Evolutionary conservation across 2,888 invertebrate species (phyloP).

Genomic region (Tortrix viridana): DNA sequence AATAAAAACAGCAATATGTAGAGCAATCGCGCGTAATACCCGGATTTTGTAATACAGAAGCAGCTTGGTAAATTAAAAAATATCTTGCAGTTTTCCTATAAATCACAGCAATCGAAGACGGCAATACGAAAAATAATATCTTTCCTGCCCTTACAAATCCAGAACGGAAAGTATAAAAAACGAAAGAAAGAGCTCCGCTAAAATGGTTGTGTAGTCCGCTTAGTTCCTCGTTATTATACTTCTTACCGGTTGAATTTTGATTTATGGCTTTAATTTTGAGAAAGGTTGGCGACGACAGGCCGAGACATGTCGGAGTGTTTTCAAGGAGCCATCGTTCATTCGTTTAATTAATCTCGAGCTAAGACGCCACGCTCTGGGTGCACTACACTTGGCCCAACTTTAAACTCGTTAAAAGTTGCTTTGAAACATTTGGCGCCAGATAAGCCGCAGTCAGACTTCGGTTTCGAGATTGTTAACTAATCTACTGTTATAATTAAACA

Average conservation of each 20-base stretch:
- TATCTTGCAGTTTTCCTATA: background rate
- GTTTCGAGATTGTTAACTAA: constrained; percentile 80
- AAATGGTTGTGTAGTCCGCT: constrained; percentile 48
- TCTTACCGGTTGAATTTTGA: constrained; percentile 80
- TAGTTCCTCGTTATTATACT: constrained; percentile 78
- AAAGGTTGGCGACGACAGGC: constrained; percentile 81
- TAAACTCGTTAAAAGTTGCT: constrained; percentile 84
- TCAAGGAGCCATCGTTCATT: constrained; percentile 83
- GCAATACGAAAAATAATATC: constrained; percentile 13
- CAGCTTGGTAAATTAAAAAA: background rate
- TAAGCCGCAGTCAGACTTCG: constrained; percentile 81
- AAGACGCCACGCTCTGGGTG: constrained; percentile 71
- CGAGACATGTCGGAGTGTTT: constrained; percentile 84
- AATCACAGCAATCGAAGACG: background rate
- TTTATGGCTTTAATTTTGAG: constrained; percentile 83
- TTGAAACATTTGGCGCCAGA: constrained; percentile 83
- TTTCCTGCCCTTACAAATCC: constrained; percentile 7
- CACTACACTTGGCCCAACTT: constrained; percentile 81
- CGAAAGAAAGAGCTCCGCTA: constrained; percentile 15
- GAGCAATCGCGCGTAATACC: too few relatives aligned
- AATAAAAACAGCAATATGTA: too few relatives aligned
- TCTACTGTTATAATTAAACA: constrained; percentile 80
- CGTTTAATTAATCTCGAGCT: constrained; percentile 83
- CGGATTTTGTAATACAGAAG: background rate
- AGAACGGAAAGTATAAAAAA: constrained; percentile 9